Percentiles rank a stretch among this genome's conserved stretches.
phyloP scores from a whole-genome alignment of 1,140 invertebrate species.

The Pollicipes pollicipes region DNA sequence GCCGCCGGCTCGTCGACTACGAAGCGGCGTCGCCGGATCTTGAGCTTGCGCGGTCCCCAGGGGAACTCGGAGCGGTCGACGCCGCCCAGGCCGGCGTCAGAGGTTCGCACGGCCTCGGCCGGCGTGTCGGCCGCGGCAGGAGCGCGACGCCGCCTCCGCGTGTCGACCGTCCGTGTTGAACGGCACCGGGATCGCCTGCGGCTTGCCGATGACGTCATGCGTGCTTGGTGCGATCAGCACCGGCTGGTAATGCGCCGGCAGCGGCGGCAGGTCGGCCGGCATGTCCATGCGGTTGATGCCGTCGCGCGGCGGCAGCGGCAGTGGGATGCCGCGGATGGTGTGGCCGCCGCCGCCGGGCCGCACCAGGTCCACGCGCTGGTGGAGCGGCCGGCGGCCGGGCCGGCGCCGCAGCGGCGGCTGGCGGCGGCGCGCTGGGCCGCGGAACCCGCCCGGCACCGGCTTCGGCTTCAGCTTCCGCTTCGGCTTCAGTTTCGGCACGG shows the following conservation, averaged over 20 bases:
- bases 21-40: slow-evolving; percentile 37
- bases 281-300: slow-evolving; percentile 7
- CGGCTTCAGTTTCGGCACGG: background rate
- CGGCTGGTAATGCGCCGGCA: slow-evolving; percentile 5
- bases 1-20: slow-evolving; percentile 46
- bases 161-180: background rate
- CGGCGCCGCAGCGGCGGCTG: background rate
- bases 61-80: slow-evolving; percentile 13
- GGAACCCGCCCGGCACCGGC: background rate
- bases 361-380: slow-evolving; percentile 5
- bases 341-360: slow-evolving; percentile 10
- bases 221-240: slow-evolving; percentile 3
- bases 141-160: too few species aligned
- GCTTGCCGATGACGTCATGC: background rate
- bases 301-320: background rate
- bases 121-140: too few species aligned
- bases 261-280: slow-evolving; percentile 10
- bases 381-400: slow-evolving; percentile 4
- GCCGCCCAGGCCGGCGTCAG: background rate
- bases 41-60: slow-evolving; percentile 17
- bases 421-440: background rate
- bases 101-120: background rate
- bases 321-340: slow-evolving; percentile 4
- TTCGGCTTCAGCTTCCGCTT: too few species aligned
- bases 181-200: background rate